Conservation (phyloP, 2,113 vertebrate species). For the Tyto alba region DNA sequence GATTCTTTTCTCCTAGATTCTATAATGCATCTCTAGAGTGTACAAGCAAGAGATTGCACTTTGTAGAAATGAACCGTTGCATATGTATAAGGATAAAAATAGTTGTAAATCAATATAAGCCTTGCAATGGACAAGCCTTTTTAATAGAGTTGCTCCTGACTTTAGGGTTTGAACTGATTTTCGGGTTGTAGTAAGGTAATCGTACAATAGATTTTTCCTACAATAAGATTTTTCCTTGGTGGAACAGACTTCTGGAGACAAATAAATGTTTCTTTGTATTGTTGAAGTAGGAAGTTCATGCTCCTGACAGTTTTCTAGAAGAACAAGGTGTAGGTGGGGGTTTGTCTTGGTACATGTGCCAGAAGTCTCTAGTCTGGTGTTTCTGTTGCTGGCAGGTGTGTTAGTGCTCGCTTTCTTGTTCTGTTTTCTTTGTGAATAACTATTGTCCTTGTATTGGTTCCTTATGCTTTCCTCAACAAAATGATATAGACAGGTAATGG, state of each 20-base stretch:
- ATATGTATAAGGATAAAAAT: not conserved
- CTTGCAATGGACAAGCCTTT: not conserved
- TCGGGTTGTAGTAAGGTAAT: not conserved
- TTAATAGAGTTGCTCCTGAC: not conserved
- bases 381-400: not conserved
- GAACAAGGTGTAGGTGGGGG: fast-evolving
- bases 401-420: not conserved
- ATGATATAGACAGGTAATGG: not conserved
- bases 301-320: not conserved
- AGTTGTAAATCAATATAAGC: not conserved
- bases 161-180: not conserved
- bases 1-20: not conserved
- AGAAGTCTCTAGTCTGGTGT: not conserved
- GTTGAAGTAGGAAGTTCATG: not conserved
- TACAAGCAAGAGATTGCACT: not conserved
- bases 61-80: not conserved
- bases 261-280: not conserved
- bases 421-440: not conserved
- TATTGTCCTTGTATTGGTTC: not conserved
- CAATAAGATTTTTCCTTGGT: not conserved
- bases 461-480: not conserved
- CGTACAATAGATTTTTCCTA: not conserved
- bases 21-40: not conserved
- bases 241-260: not conserved
- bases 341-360: not conserved